These are phyloP conservation scores for Invenusta paracnida DNA, from an alignment of 2,888 invertebrate genomes.

Conservation along the genomic window DNA sequence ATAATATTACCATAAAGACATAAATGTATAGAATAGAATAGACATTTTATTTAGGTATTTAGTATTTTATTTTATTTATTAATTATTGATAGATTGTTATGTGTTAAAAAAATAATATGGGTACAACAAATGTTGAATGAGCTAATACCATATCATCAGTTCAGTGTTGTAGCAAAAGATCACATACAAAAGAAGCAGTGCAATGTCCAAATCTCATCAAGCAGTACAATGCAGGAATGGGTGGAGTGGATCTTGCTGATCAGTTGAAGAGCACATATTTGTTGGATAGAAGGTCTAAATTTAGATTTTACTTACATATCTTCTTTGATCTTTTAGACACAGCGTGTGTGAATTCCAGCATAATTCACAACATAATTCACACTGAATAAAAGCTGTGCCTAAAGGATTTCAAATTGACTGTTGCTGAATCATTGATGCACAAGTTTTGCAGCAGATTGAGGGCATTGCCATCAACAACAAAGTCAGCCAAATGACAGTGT, in stretches of 20 bases:
- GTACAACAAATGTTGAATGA: too few species aligned
- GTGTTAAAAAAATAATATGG: too few species aligned
- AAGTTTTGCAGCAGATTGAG: not conserved
- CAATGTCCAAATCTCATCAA: not conserved
- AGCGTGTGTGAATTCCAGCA: not conserved
- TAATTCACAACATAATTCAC: not conserved
- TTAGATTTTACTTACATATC: not conserved
- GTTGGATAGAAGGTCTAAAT: not conserved
- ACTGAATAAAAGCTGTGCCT: not conserved
- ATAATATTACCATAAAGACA: too few species aligned
- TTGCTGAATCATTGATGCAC: not conserved
- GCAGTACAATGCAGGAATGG: not conserved
- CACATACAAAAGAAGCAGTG: too few species aligned
- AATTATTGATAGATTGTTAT: too few species aligned
- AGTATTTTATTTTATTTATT: too few species aligned
- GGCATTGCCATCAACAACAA: not conserved
- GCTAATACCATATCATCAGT: too few species aligned
- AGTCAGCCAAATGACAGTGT: not conserved
- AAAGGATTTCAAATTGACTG: not conserved
- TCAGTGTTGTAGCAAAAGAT: too few species aligned
- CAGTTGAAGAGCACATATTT: not conserved
- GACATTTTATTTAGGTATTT: too few species aligned
- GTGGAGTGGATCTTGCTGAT: not conserved
- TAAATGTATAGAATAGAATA: too few species aligned
- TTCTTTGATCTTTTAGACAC: not conserved